These are phyloP conservation scores for Myotis daubentonii DNA, from an alignment of 2,797 vertebrate genomes.

Conservation along the genomic window DNA sequence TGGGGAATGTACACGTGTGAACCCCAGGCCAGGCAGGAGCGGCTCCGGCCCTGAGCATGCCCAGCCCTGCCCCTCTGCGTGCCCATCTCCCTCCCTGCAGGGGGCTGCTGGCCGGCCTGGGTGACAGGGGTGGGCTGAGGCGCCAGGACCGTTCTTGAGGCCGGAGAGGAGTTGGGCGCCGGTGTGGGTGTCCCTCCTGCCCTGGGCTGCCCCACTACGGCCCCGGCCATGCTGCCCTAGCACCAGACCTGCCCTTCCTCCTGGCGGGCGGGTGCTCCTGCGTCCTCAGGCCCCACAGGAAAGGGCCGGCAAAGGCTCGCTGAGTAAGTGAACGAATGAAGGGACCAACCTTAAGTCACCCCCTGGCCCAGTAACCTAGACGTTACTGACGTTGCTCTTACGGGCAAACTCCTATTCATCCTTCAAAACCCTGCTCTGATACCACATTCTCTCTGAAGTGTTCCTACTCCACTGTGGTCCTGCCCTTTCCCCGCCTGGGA, in stretches of 20 bases:
- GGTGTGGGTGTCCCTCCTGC: not conserved
- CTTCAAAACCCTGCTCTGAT: not conserved
- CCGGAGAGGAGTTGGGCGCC: not conserved
- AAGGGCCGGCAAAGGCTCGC: not conserved
- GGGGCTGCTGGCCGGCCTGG: not conserved
- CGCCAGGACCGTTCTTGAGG: not conserved
- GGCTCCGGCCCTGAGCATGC: not conserved
- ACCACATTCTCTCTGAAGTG: not conserved
- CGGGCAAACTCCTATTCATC: not conserved
- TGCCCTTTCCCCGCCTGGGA: not conserved
- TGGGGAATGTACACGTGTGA: fast-evolving
- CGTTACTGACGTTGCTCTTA: not conserved
- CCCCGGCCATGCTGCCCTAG: not conserved
- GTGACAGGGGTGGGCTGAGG: not conserved
- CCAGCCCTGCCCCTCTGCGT: fast-evolving
- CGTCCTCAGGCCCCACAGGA: not conserved
- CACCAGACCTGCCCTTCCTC: no score
- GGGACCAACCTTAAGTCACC: not conserved
- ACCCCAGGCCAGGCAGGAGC: not conserved
- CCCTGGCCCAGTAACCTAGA: no score
- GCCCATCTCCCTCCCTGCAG: not conserved
- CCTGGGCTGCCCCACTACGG: not conserved
- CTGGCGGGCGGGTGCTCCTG: not conserved
- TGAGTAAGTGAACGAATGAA: no score
- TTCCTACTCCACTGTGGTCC: not conserved